These are phyloP conservation scores for Polydrusus tereticollis DNA, from an alignment of 2,888 invertebrate genomes.

Conservation along the genomic window DNA sequence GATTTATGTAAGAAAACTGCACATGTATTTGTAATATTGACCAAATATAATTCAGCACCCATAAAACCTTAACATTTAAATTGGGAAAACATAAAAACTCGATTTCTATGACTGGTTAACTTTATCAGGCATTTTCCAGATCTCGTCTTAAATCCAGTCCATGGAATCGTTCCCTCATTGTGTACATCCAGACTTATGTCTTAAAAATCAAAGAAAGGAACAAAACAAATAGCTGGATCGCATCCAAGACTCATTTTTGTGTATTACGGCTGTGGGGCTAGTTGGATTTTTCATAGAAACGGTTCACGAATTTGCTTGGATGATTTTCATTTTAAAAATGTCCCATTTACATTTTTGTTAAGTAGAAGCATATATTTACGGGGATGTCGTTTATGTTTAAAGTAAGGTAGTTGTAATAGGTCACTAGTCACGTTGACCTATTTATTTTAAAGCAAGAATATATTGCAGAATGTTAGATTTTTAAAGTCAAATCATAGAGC, in stretches of 20 bases:
- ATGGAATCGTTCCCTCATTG: background rate
- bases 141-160: background rate
- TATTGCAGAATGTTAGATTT: too few species aligned
- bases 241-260: background rate
- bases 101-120: background rate
- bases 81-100: background rate
- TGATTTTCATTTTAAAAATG: background rate
- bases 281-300: background rate
- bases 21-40: too few species aligned
- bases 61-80: too few species aligned
- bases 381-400: background rate
- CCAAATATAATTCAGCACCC: too few species aligned
- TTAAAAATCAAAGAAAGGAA: background rate
- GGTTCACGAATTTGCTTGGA: background rate
- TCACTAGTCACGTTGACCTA: background rate
- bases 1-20: too few species aligned
- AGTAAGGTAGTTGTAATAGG: background rate
- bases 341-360: background rate
- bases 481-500: too few species aligned
- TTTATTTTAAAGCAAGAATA: background rate
- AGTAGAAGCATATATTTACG: background rate
- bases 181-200: background rate
- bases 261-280: background rate
- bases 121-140: background rate
- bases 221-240: conserved; percentile 3